A percentile compares a stretch with the other conserved stretches of the same genome.
phyloP scores from a whole-genome alignment of 2,888 invertebrate species.

The Apamea sordens region DNA sequence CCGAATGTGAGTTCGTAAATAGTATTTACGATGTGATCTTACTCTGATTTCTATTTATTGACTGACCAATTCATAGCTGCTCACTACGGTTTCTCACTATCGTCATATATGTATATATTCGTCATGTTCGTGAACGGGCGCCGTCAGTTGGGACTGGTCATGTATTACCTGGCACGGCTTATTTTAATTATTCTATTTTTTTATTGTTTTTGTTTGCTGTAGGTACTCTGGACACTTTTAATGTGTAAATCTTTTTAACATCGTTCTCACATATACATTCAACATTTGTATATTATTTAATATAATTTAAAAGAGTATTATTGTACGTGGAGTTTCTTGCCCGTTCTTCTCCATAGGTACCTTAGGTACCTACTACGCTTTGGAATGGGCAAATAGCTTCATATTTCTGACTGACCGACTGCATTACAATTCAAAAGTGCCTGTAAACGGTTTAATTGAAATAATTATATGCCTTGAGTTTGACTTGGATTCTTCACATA shows the following conservation, averaged over 20 bases:
- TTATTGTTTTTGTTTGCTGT: background rate
- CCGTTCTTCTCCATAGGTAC: background rate
- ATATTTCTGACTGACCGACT: background rate
- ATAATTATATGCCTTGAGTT: too few species aligned
- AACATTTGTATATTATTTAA: too few species aligned
- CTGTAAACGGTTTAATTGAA: too few species aligned
- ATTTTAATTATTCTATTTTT: background rate
- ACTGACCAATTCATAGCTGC: background rate
- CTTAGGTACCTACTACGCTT: too few species aligned
- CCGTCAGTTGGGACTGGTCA: background rate
- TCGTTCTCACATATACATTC: background rate
- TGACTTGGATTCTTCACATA: background rate
- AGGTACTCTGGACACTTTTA: background rate
- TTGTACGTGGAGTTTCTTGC: background rate
- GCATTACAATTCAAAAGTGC: background rate
- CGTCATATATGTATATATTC: background rate
- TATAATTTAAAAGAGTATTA: too few species aligned
- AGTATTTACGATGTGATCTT: constrained; percentile 38
- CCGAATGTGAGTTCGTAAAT: constrained; percentile 41
- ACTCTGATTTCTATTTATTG: constrained; percentile 18
- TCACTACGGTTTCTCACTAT: background rate
- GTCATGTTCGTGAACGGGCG: background rate
- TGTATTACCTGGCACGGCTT: background rate
- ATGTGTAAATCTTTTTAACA: background rate
- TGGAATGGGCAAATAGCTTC: background rate